phyloP scores from a whole-genome alignment of 2,888 invertebrate species.

The Microchrysa polita region DNA sequence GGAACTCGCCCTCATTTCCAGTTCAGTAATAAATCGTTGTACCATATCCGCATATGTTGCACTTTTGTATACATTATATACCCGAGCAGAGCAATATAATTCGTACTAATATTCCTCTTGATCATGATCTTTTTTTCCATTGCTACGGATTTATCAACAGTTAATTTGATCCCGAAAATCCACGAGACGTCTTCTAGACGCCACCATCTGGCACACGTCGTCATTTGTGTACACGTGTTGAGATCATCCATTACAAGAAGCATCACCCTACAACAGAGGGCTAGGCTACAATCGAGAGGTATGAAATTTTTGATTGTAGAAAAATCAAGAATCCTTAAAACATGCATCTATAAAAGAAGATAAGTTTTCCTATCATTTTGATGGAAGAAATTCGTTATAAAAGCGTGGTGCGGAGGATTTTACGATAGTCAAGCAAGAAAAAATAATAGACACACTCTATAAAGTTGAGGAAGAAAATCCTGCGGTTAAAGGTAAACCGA shows the following conservation, averaged over 20 bases:
- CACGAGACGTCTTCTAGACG: constrained; percentile 10
- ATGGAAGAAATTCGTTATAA: constrained; percentile 47
- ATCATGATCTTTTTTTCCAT: background rate
- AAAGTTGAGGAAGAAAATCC: too few relatives aligned
- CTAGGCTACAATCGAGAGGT: constrained; percentile 6
- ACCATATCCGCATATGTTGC: too few relatives aligned
- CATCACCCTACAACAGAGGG: background rate
- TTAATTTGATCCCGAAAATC: constrained; percentile 29
- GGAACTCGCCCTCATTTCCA: too few relatives aligned
- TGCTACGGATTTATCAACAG: background rate
- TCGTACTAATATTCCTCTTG: too few relatives aligned
- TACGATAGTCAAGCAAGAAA: constrained; percentile 26
- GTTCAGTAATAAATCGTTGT: too few relatives aligned
- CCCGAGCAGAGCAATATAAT: too few relatives aligned
- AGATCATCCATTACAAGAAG: constrained; percentile 34
- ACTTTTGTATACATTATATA: too few relatives aligned
- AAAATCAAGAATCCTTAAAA: constrained; percentile 35
- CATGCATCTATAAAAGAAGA: background rate
- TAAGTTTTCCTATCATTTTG: constrained; percentile 4
- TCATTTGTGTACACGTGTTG: constrained; percentile 49
- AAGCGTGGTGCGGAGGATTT: constrained; percentile 23
- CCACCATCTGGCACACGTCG: constrained; percentile 50
- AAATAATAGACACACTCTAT: too few relatives aligned
- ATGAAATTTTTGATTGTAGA: constrained; percentile 40
- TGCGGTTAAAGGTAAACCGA: background rate